Evolutionary conservation across 2,797 vertebrate genomes (phyloP).

Genomic region (Babyrousa celebensis): DNA sequence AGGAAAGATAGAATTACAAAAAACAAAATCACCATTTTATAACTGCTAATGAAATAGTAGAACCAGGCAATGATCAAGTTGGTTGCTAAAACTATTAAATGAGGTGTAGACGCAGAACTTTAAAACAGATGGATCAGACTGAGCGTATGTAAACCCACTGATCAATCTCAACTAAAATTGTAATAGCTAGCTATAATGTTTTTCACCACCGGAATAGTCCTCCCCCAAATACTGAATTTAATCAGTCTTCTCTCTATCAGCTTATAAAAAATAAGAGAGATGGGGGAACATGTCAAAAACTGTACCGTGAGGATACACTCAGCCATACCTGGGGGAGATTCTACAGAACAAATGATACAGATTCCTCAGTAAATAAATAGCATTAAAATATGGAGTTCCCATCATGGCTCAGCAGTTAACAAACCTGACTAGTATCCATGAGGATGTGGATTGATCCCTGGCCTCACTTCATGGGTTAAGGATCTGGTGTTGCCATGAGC

Average conservation of each 20-base stretch:
- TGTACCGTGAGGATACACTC: background rate
- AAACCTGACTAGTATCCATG: too few relatives aligned
- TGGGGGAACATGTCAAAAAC: background rate
- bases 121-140: background rate
- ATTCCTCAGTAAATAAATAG: background rate
- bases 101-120: slow-evolving; percentile 33
- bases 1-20: slow-evolving; percentile 1
- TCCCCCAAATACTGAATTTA: slow-evolving; percentile 39
- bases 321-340: background rate
- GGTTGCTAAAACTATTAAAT: background rate
- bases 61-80: background rate
- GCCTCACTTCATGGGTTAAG: too few relatives aligned
- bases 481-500: too few relatives aligned
- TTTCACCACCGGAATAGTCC: slow-evolving; percentile 43
- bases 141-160: background rate
- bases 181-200: background rate
- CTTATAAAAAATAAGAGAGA: slow-evolving; percentile 51
- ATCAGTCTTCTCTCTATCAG: slow-evolving; percentile 26
- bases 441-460: too few relatives aligned
- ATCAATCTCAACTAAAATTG: slow-evolving; percentile 59
- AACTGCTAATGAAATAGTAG: background rate
- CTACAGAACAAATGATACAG: background rate
- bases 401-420: too few relatives aligned
- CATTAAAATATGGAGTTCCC: background rate
- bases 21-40: background rate